These are phyloP conservation scores for Bilobella aurantiaca DNA, from an alignment of 1,140 invertebrate species.

Conservation along the genomic window DNA sequence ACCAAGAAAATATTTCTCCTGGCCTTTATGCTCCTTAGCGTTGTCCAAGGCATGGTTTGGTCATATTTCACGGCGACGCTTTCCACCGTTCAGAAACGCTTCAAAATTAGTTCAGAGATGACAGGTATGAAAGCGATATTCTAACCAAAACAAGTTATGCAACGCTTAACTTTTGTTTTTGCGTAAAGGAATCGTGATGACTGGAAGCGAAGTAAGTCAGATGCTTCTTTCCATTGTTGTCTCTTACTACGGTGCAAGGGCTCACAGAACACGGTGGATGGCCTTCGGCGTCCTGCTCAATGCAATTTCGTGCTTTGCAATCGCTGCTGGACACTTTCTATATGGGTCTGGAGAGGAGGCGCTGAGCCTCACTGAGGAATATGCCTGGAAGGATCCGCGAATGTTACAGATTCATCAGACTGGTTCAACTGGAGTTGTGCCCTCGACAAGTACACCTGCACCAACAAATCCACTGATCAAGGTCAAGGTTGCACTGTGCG, in stretches of 20 bases:
- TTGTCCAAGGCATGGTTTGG: slow-evolving; percentile 84
- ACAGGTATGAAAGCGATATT: slow-evolving; percentile 48
- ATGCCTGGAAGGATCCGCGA: background rate
- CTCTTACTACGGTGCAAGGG: slow-evolving; percentile 48
- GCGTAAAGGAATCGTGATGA: slow-evolving; percentile 52
- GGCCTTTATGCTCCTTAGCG: slow-evolving; percentile 62
- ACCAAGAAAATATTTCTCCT: slow-evolving; percentile 73
- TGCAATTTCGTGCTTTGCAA: slow-evolving; percentile 48
- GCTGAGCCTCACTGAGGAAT: slow-evolving; percentile 41
- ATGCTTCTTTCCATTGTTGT: slow-evolving; percentile 49
- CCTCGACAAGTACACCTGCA: too few relatives aligned
- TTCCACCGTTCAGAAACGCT: slow-evolving; percentile 91
- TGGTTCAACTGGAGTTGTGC: too few relatives aligned
- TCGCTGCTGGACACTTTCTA: slow-evolving; percentile 54
- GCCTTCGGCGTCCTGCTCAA: slow-evolving; percentile 36
- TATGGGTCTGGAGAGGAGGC: slow-evolving; percentile 51
- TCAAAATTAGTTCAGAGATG: slow-evolving; percentile 88
- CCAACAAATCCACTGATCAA: too few relatives aligned
- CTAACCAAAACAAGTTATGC: background rate
- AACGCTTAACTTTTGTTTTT: background rate
- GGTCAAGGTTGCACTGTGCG: too few relatives aligned
- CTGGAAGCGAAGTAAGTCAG: slow-evolving; percentile 59
- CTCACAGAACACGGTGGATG: slow-evolving; percentile 43
- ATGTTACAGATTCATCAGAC: background rate
- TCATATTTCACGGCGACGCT: slow-evolving; percentile 93